A percentile compares a stretch with the other conserved stretches of the same genome.
phyloP scores from a whole-genome alignment of 2,888 invertebrate genomes.

The Megamerina dolium region DNA sequence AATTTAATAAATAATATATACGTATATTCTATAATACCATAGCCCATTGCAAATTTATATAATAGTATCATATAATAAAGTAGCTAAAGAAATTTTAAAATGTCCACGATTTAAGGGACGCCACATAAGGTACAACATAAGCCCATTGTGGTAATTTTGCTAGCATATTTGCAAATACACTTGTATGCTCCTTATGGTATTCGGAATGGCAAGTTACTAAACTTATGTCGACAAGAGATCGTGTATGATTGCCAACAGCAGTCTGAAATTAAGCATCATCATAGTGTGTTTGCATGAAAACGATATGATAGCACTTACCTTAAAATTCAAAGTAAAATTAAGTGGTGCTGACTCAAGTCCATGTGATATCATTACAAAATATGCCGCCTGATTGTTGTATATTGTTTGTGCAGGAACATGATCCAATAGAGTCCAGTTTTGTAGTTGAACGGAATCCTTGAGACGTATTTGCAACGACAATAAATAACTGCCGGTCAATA shows the following conservation, averaged over 20 bases:
- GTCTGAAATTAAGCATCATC: constrained; percentile 25
- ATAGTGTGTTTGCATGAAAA: too few relatives aligned
- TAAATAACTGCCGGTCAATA: constrained; percentile 29
- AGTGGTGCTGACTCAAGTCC: constrained; percentile 32
- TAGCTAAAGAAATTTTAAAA: constrained; percentile 22
- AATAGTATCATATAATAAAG: too few relatives aligned
- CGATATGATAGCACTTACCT: too few relatives aligned
- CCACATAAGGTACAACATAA: constrained; percentile 34
- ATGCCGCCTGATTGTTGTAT: constrained; percentile 29
- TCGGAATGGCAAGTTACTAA: constrained; percentile 35
- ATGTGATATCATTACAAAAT: constrained; percentile 35
- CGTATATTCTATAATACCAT: too few relatives aligned
- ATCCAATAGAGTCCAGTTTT: constrained; percentile 29
- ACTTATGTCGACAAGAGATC: constrained; percentile 34
- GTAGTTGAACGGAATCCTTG: constrained; percentile 27
- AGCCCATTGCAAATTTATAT: too few relatives aligned
- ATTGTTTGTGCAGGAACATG: constrained; percentile 28
- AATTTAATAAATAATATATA: too few relatives aligned
- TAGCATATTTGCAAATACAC: constrained; percentile 33
- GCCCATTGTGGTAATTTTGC: constrained; percentile 36
- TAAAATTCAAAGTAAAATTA: constrained; percentile 32
- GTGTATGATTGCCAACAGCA: constrained; percentile 21
- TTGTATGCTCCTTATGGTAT: constrained; percentile 36
- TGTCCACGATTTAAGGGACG: constrained; percentile 32
- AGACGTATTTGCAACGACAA: constrained; percentile 34